phyloP scores from a whole-genome alignment of 2,797 vertebrate genomes.

The Melanotaenia trifasciata region DNA sequence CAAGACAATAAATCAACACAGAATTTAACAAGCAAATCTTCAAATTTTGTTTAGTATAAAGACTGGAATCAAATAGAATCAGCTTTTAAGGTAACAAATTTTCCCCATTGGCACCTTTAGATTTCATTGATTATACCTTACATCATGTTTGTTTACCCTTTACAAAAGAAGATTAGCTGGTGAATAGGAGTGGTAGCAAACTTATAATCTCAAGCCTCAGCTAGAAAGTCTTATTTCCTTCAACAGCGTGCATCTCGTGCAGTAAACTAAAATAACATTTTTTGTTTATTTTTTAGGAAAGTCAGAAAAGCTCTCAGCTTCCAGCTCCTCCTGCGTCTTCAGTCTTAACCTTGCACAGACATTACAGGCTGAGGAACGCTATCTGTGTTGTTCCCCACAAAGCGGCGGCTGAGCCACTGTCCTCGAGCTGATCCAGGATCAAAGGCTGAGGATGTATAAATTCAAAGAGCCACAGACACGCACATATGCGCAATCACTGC shows the following conservation, averaged over 20 bases:
- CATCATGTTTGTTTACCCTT: conserved; percentile 7
- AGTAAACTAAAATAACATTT: background rate
- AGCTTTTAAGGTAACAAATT: background rate
- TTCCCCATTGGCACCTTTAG: background rate
- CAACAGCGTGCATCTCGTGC: background rate
- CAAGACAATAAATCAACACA: background rate
- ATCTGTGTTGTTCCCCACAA: conserved; percentile 20
- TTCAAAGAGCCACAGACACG: conserved; percentile 33
- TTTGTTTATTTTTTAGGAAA: background rate
- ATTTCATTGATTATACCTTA: conserved; percentile 2
- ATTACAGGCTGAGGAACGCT: background rate
- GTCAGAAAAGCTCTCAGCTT: background rate
- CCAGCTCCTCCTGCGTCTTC: conserved; percentile 10
- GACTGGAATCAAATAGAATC: background rate
- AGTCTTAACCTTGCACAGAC: conserved; percentile 28
- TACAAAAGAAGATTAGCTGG: conserved; percentile 4
- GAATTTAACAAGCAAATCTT: too few species aligned
- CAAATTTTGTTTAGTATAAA: background rate
- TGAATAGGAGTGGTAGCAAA: background rate
- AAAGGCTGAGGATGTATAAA: conserved; percentile 46
- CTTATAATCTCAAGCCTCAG: background rate
- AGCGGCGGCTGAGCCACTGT: conserved; percentile 44
- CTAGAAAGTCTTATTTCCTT: too few species aligned
- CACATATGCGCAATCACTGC: conserved; percentile 31
- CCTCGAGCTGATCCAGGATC: conserved; percentile 61